Conservation (phyloP, 2,797 vertebrate species). For the Tiaroga cobitis region DNA sequence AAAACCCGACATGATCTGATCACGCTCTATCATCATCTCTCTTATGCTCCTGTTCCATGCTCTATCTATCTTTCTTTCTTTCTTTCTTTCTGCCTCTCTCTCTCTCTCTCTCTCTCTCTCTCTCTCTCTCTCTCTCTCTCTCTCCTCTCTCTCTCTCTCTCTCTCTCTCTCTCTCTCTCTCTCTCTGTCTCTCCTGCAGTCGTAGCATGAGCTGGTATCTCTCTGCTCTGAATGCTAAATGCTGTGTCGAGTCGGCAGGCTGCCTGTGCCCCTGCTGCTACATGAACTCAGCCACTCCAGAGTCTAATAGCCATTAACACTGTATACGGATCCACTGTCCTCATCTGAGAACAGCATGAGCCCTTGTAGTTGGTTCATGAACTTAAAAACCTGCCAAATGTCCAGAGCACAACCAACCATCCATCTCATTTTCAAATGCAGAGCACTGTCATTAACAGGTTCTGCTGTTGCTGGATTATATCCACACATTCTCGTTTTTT, state of each 20-base stretch:
- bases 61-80: constrained; percentile 19
- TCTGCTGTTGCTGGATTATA: not conserved
- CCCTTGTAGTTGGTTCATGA: constrained; percentile 32
- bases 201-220: constrained; percentile 67
- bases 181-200: constrained; percentile 66
- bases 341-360: constrained; percentile 35
- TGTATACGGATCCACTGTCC: constrained; percentile 30
- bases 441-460: constrained; percentile 3
- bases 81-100: constrained; percentile 24
- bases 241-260: constrained; percentile 67
- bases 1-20: constrained; percentile 15
- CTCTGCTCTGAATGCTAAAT: constrained; percentile 80
- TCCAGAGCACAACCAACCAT: constrained; percentile 17
- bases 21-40: not conserved
- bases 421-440: constrained; percentile 1
- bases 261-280: constrained; percentile 67
- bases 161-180: constrained; percentile 53
- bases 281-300: constrained; percentile 45
- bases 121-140: constrained; percentile 59
- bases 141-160: constrained; percentile 55
- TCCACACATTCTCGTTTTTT: not conserved
- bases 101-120: constrained; percentile 35
- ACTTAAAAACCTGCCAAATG: constrained; percentile 29
- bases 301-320: constrained; percentile 50
- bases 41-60: constrained; percentile 1